A percentile compares a stretch with the other conserved stretches of the same genome.
Evolutionary conservation across 2,888 invertebrate species (phyloP).

Genomic region (Epiperipatus broadwayi): DNA sequence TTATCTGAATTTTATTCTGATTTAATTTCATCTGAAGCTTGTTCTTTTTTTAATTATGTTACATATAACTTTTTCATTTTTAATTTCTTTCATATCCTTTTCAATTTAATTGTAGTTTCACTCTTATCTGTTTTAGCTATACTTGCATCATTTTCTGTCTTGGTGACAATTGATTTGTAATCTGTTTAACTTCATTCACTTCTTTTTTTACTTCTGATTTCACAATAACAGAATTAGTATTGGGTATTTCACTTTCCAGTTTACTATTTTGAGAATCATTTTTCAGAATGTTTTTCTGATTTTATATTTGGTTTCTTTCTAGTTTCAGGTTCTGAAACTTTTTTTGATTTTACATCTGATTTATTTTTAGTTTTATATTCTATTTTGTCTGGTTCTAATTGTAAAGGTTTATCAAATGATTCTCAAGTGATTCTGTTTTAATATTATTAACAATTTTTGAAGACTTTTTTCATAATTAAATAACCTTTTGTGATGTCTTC

Average conservation of each 20-base stretch:
- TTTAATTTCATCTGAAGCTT: slow-evolving; percentile 10
- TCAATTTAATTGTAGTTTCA: slow-evolving; percentile 5
- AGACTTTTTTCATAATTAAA: too few relatives aligned
- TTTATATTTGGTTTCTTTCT: slow-evolving; percentile 13
- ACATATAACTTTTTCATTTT: too few relatives aligned
- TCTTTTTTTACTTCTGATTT: slow-evolving; percentile 13
- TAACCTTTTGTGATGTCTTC: too few relatives aligned
- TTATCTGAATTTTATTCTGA: not conserved
- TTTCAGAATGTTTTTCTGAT: too few relatives aligned
- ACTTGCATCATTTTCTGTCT: slow-evolving; percentile 10
- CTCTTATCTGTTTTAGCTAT: slow-evolving; percentile 11
- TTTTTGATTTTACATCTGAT: slow-evolving; percentile 19
- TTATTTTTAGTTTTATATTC: too few relatives aligned
- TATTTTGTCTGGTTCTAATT: too few relatives aligned
- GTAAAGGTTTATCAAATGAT: not conserved
- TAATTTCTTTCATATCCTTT: slow-evolving; percentile 4
- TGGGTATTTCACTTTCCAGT: too few relatives aligned
- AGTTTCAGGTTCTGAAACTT: slow-evolving; percentile 15
- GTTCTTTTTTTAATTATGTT: too few relatives aligned
- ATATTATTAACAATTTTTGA: slow-evolving; percentile 6
- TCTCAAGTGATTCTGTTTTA: not conserved
- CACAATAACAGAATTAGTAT: too few relatives aligned
- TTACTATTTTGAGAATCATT: too few relatives aligned
- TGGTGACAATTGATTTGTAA: slow-evolving; percentile 3
- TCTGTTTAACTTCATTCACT: slow-evolving; percentile 20